Base-by-base conservation (phyloP, 2,113 vertebrate species). In the Rhombomys opimus region DNA sequence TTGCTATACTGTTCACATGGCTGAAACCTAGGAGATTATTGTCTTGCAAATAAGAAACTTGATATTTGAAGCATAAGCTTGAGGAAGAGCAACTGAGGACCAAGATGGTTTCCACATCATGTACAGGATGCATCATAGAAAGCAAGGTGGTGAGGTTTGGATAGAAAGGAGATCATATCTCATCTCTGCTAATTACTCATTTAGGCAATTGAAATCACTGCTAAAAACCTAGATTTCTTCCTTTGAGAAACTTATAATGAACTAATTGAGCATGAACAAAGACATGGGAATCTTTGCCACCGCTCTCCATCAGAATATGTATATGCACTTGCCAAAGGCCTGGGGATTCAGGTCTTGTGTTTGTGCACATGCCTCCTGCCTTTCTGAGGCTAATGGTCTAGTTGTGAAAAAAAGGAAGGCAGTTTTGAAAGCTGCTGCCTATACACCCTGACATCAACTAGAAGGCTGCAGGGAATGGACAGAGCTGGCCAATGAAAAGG, bases 311-410 rank as follows among this genome's bases (percentile, higher is more conserved):
- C 35, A 35, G 77, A 7, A 5, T 68, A 13, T 0, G 0, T 38
- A 17, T 27, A 8, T n/a, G 35, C 0, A 30, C 4, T 59, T 76
- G 32, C 12, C 11, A 81, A 41, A 12, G 5, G 2, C 50, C 80
- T 75, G 12, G 2, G 54, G 23, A n/a, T 25, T 7, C 8, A 46
- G 57, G 3, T 0, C 0, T 41, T 22, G 6, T 67, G 72, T 5
- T 23, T 2, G 20, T 10, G 15, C 41, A 61, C 1, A 2, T 1
- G 22, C 13, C 13, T 25, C 27, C 84, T 89, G 54, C 57, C 57
- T 93, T 75, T 59, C 4, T 30, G 68, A 67, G 25, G 11, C 41
- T 67, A 30, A 17, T 0, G 9, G 57, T 80, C n/a, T 61, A 7
- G 1, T 5, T 59, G 46, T 73, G 9, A 25, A 14, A 12, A 86